A percentile compares a stretch with the other conserved stretches of the same genome.
phyloP scores from a whole-genome alignment of 2,113 vertebrate species.

The Microtus richardsoni region DNA sequence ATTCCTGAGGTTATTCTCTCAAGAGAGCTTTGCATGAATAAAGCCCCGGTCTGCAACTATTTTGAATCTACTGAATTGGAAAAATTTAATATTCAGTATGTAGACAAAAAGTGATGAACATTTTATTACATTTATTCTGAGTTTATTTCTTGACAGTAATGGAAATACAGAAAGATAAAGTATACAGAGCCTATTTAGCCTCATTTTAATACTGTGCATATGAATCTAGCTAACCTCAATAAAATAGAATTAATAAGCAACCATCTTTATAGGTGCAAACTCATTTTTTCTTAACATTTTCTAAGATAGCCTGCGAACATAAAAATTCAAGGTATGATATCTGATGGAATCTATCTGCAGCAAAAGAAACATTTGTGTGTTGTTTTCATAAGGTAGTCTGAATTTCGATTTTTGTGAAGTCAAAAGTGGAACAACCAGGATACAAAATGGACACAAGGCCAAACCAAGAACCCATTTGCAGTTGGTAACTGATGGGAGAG shows the following conservation, averaged over 20 bases:
- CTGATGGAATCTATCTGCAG: neutral
- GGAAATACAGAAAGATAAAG: neutral
- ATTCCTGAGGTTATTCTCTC: slow-evolving; percentile 12
- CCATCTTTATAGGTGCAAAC: slow-evolving; percentile 4
- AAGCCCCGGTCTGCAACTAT: neutral
- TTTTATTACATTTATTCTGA: slow-evolving; percentile 34
- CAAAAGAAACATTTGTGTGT: neutral
- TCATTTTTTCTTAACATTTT: slow-evolving; percentile 40
- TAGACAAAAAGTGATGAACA: slow-evolving; percentile 36
- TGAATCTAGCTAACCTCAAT: neutral
- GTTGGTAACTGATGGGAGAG: neutral
- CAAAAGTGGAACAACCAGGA: neutral
- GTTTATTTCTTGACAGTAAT: slow-evolving; percentile 35
- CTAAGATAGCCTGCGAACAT: neutral
- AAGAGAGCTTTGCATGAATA: slow-evolving; percentile 36
- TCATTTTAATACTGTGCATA: neutral
- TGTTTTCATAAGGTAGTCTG: neutral
- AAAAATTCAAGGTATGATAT: neutral
- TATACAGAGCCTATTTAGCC: neutral
- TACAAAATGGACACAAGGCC: neutral
- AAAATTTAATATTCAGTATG: slow-evolving; percentile 35
- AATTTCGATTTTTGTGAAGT: neutral
- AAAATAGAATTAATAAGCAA: slow-evolving; percentile 26
- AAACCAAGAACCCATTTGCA: neutral
- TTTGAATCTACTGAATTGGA: slow-evolving; percentile 45